Conservation (phyloP, 2,888 invertebrate species). For the Ecdyonurus torrentis region DNA sequence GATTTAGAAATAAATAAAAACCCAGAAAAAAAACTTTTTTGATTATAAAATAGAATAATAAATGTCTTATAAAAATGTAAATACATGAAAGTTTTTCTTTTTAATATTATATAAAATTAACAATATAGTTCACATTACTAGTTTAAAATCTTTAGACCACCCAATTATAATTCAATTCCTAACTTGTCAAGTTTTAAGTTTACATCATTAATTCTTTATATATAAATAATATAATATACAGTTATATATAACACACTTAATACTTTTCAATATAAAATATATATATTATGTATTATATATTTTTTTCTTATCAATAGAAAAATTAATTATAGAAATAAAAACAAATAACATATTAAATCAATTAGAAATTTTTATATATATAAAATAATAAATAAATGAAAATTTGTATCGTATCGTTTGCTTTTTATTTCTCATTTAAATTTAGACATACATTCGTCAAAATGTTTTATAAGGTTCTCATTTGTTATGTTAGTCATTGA, state of each 20-base stretch:
- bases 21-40: no score
- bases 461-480: neutral
- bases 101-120: neutral
- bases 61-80: neutral
- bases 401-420: no score
- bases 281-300: no score
- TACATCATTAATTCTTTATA: neutral
- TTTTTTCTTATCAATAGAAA: no score
- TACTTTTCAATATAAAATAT: no score
- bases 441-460: neutral
- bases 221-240: neutral
- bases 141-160: neutral
- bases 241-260: neutral
- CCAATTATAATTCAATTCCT: neutral
- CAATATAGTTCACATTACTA: no score
- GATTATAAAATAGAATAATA: neutral
- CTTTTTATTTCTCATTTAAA: neutral
- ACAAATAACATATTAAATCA: neutral
- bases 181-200: neutral
- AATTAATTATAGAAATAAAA: no score
- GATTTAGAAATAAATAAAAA: neutral
- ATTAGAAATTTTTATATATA: neutral
- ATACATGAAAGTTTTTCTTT: neutral
- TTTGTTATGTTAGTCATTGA: neutral
- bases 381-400: no score